Conservation (phyloP, 2,888 invertebrate species). For the Nasonovia ribisnigri region DNA sequence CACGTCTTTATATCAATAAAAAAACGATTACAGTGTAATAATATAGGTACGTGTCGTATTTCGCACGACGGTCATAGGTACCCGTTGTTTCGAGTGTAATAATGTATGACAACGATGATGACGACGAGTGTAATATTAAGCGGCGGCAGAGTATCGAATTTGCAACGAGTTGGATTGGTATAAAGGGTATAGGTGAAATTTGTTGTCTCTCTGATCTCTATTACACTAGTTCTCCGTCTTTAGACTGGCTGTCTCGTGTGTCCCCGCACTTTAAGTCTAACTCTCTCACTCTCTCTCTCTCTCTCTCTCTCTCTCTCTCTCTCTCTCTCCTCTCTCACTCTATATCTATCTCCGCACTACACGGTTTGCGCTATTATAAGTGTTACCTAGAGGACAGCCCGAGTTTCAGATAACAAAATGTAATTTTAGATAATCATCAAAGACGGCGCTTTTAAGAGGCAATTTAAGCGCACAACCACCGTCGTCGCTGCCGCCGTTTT, state of each 20-base stretch:
- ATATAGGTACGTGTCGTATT: neutral
- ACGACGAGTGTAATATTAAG: conserved; percentile 7
- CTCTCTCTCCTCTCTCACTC: neutral
- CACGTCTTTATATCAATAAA: neutral
- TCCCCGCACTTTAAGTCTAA: neutral
- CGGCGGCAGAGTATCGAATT: neutral
- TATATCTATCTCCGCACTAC: no score
- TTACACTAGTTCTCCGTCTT: neutral
- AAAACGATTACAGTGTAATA: conserved; percentile 10
- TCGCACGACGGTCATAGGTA: neutral
- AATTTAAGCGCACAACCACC: conserved; percentile 55
- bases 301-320: neutral
- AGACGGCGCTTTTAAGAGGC: conserved; percentile 61
- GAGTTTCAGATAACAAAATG: conserved; percentile 63
- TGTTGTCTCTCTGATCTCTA: conserved; percentile 30
- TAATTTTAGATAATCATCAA: conserved; percentile 65
- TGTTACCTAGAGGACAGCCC: conserved; percentile 51
- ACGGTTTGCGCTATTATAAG: conserved; percentile 30
- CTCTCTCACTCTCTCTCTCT: neutral
- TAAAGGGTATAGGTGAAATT: conserved; percentile 29
- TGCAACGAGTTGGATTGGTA: neutral
- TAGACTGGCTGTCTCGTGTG: neutral
- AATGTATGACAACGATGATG: neutral
- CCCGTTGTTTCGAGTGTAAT: neutral
- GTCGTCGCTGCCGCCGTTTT: neutral